These are phyloP conservation scores for Chironomus tepperi DNA, from an alignment of 1,140 invertebrate species.

Conservation along the genomic window DNA sequence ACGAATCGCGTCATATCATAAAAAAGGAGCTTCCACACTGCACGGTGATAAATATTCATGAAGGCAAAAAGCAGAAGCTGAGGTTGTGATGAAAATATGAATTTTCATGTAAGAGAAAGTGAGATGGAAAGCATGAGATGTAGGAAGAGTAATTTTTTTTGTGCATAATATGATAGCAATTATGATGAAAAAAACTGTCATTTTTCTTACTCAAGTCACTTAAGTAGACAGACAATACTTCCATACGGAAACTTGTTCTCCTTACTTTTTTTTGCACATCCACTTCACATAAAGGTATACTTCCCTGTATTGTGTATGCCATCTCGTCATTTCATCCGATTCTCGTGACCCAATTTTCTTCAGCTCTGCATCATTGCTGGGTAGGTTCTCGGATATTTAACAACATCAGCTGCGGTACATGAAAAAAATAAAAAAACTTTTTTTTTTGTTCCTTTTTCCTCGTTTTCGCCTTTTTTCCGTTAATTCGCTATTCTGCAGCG, in stretches of 20 bases:
- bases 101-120: neutral
- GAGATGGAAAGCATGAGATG: neutral
- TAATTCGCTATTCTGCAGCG: too few species aligned
- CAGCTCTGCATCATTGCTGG: neutral
- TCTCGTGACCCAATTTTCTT: neutral
- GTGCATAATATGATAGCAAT: neutral
- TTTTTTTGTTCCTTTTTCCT: neutral
- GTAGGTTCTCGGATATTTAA: neutral
- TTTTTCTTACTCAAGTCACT: constrained; percentile 13
- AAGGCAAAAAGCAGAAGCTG: neutral
- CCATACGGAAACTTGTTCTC: too few species aligned
- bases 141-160: neutral
- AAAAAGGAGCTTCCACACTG: neutral
- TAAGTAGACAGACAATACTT: neutral
- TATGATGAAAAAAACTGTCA: neutral
- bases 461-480: neutral
- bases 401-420: neutral
- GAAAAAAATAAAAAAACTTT: neutral
- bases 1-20: too few species aligned
- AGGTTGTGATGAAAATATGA: neutral
- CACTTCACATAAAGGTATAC: too few species aligned
- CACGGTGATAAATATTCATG: constrained; percentile 8
- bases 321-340: neutral
- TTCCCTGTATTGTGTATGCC: too few species aligned
- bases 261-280: neutral